Evolutionary conservation across 2,888 invertebrate species (phyloP).

Genomic region (Stenichneumon culpator): DNA sequence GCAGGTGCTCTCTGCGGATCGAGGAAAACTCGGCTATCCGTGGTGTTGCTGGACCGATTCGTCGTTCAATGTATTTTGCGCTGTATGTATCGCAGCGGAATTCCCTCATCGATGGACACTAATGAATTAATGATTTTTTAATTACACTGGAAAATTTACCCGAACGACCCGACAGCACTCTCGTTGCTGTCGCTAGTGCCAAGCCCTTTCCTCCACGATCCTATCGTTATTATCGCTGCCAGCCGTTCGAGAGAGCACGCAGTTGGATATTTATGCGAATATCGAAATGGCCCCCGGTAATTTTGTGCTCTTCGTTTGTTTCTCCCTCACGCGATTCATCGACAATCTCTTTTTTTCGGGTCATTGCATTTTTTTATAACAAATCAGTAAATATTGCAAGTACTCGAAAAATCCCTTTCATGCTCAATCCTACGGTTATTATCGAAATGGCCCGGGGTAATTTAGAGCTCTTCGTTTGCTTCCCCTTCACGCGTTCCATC

Average conservation of each 20-base stretch:
- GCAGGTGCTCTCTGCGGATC: slow-evolving; percentile 2
- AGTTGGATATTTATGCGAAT: slow-evolving; percentile 6
- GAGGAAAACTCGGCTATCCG: slow-evolving; percentile 32
- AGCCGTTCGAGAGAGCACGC: background rate
- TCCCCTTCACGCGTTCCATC: background rate
- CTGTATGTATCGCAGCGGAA: background rate
- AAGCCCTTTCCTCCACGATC: background rate
- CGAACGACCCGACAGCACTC: slow-evolving; percentile 12
- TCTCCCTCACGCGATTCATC: background rate
- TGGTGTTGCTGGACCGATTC: background rate
- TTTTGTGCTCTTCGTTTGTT: background rate
- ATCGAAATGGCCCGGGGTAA: background rate
- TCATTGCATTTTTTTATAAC: background rate
- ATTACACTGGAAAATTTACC: slow-evolving; percentile 29
- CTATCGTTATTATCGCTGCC: background rate
- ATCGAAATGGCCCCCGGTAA: background rate
- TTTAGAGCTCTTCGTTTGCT: background rate
- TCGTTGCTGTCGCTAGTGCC: slow-evolving; percentile 1
- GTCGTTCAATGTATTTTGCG: slow-evolving; percentile 7
- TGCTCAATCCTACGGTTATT: background rate
- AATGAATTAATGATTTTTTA: slow-evolving; percentile 62
- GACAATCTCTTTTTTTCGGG: background rate
- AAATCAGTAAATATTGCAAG: background rate
- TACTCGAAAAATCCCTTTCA: background rate
- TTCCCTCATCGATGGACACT: slow-evolving; percentile 10